Base-by-base conservation (phyloP, 2,797 vertebrate genomes). In the Pogonophryne albipinna region DNA sequence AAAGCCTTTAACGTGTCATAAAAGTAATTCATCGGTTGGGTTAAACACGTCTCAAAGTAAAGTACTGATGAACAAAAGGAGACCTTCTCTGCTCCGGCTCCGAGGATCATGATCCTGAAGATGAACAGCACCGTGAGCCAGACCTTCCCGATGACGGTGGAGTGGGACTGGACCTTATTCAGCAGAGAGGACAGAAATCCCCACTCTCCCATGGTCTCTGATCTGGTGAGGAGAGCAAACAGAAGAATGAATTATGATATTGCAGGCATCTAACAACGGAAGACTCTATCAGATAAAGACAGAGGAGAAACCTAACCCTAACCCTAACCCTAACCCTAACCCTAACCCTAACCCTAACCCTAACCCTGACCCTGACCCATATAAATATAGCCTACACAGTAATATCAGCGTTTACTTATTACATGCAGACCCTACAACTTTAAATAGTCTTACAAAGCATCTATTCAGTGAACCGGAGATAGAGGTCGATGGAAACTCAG, bases 61-160 rank as follows among this genome's bases (percentile, higher is more conserved):
- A 41, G 0, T 13, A 4, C 8, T 9, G 34, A 38, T 11, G 3
- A 53, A 56, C 1, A 66, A 53, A 17, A n/a, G 5, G 27, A 80
- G 0, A 98, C 98, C 74, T 97, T 98, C 78, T 99, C 98, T 0
- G 96, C 97, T 0, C 97, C 98, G 0, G 97, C 98, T 64, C 98
- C 97, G 46, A 99, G 75, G 0, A 99, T 86, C 93, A 99, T 94
- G 93, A 99, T 98, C 80, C 98, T 95, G 89, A 99, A 99, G 92
- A 99, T 95, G 71, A 99, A 99, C 11, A 99, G 96, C 16, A 99
- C 97, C 0, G 95, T 97, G 71, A 99, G 95, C 98, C 98, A 99
- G 49, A 99, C 96, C 86, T 99, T 99, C 76, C 98, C 98, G 57
- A 98, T 94, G n/a, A 98, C 96, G 0, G 94, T 94, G 85, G 95